phyloP scores from a whole-genome alignment of 2,113 vertebrate genomes.

The Lethenteron reissneri region DNA sequence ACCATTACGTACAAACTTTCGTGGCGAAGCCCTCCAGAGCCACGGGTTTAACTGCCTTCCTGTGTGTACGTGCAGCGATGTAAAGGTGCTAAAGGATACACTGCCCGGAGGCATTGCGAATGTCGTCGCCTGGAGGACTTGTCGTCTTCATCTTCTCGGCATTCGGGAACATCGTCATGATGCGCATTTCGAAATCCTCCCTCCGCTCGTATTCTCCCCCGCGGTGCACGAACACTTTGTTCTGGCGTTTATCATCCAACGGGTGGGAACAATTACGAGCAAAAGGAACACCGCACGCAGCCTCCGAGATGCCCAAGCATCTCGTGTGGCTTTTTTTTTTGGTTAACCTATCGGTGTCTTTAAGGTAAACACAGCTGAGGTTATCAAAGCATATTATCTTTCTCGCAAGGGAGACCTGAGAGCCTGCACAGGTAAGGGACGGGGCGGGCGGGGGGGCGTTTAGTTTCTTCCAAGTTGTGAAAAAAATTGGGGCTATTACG shows the following conservation, averaged over 20 bases:
- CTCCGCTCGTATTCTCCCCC: conserved; percentile 87
- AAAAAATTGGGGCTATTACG: too few relatives aligned
- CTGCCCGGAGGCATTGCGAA: conserved; percentile 45
- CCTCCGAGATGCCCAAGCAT: background rate
- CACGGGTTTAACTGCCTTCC: too few relatives aligned
- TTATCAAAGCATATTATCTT: too few relatives aligned
- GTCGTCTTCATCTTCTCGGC: conserved; percentile 75
- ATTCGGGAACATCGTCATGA: conserved; percentile 76
- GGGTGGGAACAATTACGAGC: background rate
- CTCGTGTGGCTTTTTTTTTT: background rate
- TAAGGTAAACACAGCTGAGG: too few relatives aligned
- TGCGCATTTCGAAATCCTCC: conserved; percentile 76
- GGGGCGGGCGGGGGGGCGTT: background rate
- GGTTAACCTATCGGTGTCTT: too few relatives aligned
- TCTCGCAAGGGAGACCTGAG: background rate
- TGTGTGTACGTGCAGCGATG: too few relatives aligned
- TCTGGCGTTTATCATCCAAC: conserved; percentile 22
- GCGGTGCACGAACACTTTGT: conserved; percentile 92
- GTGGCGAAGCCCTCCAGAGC: too few relatives aligned
- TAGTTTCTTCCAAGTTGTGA: too few relatives aligned
- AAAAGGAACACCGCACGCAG: background rate
- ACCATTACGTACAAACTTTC: too few relatives aligned
- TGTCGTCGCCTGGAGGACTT: conserved; percentile 48
- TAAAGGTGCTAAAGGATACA: conserved; percentile 45
- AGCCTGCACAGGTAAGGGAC: background rate